Evolutionary conservation across 2,888 invertebrate genomes (phyloP).

Genomic region (Drosophila algonquin): DNA sequence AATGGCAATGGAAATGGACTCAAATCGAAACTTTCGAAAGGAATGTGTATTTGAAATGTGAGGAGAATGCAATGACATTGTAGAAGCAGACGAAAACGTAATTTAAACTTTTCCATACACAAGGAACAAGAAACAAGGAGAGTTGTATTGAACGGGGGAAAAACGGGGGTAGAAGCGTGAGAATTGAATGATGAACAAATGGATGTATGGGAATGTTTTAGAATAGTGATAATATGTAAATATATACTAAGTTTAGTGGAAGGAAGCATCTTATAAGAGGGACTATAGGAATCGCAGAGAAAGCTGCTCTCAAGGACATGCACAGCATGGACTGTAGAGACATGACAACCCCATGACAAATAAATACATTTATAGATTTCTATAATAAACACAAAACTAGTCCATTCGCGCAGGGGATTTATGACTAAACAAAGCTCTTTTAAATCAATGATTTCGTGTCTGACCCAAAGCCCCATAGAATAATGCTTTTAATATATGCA

Average conservation of each 20-base stretch:
- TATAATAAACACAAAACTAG: not conserved
- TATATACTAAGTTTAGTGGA: too few species aligned
- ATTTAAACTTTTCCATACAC: not conserved
- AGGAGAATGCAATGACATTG: slow-evolving; percentile 16
- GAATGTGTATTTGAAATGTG: slow-evolving; percentile 13
- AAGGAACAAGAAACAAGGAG: not conserved
- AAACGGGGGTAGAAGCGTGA: too few species aligned
- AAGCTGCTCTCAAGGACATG: too few species aligned
- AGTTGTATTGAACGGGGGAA: too few species aligned
- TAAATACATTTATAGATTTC: too few species aligned
- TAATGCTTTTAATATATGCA: not conserved
- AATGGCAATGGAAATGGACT: slow-evolving; percentile 25
- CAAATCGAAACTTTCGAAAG: slow-evolving; percentile 10
- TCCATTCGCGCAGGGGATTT: not conserved
- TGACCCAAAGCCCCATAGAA: not conserved
- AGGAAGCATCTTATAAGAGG: too few species aligned
- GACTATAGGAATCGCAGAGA: too few species aligned
- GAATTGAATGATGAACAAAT: too few species aligned
- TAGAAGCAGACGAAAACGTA: not conserved
- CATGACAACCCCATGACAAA: too few species aligned
- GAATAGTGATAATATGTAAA: too few species aligned
- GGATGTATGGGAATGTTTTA: too few species aligned
- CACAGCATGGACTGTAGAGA: too few species aligned
- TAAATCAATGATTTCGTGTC: not conserved
- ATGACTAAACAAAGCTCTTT: not conserved